These are phyloP conservation scores for Semnornis frantzii DNA, from an alignment of 2,113 vertebrate genomes.

Conservation along the genomic window DNA sequence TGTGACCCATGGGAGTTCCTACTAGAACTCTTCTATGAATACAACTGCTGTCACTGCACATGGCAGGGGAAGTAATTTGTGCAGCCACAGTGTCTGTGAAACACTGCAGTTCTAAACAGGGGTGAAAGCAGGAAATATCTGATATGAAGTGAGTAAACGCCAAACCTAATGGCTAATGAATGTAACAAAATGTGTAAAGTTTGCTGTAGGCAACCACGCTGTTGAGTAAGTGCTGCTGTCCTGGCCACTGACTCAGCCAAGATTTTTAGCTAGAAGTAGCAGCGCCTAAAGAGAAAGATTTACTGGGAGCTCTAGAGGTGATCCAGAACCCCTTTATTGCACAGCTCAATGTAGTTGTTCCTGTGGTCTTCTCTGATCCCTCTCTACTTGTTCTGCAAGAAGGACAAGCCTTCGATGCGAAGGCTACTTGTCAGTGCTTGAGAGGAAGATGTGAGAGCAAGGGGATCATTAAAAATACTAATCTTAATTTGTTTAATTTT, in stretches of 20 bases:
- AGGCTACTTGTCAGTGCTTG: neutral
- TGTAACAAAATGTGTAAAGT: neutral
- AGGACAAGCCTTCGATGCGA: neutral
- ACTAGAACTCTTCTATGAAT: conserved; percentile 38
- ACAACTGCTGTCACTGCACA: conserved; percentile 59
- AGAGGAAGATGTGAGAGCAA: neutral
- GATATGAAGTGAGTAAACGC: neutral
- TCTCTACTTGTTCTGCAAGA: neutral
- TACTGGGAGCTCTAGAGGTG: neutral
- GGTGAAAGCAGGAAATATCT: neutral
- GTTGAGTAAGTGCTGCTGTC: neutral
- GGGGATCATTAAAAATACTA: neutral
- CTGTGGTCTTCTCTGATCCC: neutral
- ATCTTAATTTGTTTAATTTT: neutral
- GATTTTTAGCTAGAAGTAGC: neutral
- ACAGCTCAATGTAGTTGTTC: neutral
- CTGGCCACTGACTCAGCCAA: neutral
- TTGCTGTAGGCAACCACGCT: neutral
- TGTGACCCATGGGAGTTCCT: conserved; percentile 38
- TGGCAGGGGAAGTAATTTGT: conserved; percentile 51
- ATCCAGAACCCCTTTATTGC: neutral
- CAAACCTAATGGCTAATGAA: neutral
- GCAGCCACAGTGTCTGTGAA: conserved; percentile 20
- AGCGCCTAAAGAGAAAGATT: neutral
- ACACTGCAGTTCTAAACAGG: neutral